Conservation (phyloP, 1,140 invertebrate genomes). For the Macrobrachium nipponense region DNA sequence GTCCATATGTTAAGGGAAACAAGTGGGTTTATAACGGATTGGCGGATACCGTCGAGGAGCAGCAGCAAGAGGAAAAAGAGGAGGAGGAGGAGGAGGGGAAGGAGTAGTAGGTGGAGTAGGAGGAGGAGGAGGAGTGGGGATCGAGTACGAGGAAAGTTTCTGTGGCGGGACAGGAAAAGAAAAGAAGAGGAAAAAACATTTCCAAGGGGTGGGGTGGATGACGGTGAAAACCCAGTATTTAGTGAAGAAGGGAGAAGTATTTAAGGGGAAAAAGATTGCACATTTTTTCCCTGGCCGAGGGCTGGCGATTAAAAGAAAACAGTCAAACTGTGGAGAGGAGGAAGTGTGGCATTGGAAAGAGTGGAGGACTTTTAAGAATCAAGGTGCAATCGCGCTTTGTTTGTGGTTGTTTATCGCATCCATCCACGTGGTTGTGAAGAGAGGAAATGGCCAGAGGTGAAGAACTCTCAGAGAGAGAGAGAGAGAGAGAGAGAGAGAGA, state of each 20-base stretch:
- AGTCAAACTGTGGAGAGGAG: background rate
- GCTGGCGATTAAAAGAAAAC: background rate
- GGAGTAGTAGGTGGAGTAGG: background rate
- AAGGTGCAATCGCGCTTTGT: background rate
- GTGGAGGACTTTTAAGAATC: background rate
- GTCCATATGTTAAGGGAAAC: too few relatives aligned
- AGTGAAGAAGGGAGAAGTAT: too few relatives aligned
- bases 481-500: slow-evolving; percentile 15
- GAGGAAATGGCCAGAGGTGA: background rate
- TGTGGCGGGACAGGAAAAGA: slow-evolving; percentile 12
- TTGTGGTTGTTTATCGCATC: too few relatives aligned
- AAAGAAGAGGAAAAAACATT: background rate
- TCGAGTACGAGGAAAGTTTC: background rate
- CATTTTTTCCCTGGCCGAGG: background rate
- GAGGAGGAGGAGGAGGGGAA: background rate
- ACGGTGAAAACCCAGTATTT: too few relatives aligned
- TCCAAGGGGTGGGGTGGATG: too few relatives aligned
- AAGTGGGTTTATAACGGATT: too few relatives aligned
- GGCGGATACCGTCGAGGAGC: background rate
- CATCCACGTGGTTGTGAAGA: background rate
- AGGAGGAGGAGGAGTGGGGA: background rate
- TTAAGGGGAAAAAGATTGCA: too few relatives aligned
- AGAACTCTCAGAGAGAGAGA: background rate
- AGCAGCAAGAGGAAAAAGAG: background rate
- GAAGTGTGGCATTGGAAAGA: background rate